Evolutionary conservation across 2,113 vertebrate species (phyloP).

Genomic region (Mus pahari): DNA sequence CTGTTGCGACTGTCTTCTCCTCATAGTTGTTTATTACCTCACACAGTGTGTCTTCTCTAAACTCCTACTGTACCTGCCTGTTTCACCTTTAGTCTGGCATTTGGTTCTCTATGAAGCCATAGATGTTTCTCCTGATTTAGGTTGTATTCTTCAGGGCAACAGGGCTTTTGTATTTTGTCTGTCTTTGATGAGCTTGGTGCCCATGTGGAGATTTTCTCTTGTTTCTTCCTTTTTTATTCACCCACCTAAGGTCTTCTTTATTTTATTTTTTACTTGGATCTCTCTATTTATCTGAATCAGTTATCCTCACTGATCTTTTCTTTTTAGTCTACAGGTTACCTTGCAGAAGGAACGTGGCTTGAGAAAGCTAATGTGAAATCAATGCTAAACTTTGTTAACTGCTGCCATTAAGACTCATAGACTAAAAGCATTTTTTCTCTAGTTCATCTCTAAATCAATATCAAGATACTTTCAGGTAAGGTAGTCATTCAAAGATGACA

Average conservation of each 20-base stretch:
- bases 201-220: background rate
- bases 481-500: conserved; percentile 28
- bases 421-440: conserved; percentile 10
- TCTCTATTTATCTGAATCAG: background rate
- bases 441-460: conserved; percentile 18
- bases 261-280: background rate
- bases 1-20: conserved; percentile 5
- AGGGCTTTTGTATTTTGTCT: background rate
- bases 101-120: background rate
- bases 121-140: conserved; percentile 5
- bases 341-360: background rate
- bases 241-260: background rate
- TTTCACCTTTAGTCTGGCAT: background rate
- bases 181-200: background rate
- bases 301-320: background rate
- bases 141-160: background rate
- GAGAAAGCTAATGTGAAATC: conserved; percentile 57
- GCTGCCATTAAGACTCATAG: conserved; percentile 42
- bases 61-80: background rate
- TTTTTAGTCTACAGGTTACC: conserved; percentile 25
- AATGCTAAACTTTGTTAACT: conserved; percentile 51
- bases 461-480: conserved; percentile 68
- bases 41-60: background rate
- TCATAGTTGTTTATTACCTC: background rate
- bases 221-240: background rate